A percentile compares a stretch with the other conserved stretches of the same genome.
Conservation (phyloP, 2,113 vertebrate species). For the Eonycteris spelaea region DNA sequence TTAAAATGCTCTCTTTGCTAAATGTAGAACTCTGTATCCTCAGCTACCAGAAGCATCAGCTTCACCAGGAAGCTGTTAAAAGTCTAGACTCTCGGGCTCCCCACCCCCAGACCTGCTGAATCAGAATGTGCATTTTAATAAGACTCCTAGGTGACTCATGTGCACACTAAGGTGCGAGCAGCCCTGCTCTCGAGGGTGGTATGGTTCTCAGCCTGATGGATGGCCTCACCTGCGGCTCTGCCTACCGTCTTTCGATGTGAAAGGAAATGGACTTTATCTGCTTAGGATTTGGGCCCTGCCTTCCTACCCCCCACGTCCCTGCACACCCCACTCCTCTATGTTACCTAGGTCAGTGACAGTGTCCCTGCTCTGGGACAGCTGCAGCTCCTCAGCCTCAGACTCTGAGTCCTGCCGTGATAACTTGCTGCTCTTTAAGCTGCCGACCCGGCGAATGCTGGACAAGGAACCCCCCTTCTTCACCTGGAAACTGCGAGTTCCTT, state of each 20-base stretch:
- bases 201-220: not conserved
- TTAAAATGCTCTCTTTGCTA: not conserved
- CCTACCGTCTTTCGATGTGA: not conserved
- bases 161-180: not conserved
- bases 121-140: not conserved
- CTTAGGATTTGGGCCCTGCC: constrained; percentile 71
- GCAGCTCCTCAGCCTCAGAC: constrained; percentile 97
- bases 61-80: not conserved
- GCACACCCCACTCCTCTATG: constrained; percentile 82
- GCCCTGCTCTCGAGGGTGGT: not conserved
- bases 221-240: not conserved
- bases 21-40: not conserved
- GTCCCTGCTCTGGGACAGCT: constrained; percentile 98
- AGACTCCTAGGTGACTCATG: not conserved
- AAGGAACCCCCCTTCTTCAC: constrained; percentile 98
- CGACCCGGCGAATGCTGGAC: constrained; percentile 96
- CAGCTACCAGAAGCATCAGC: not conserved
- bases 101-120: not conserved
- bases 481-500: constrained; percentile 98
- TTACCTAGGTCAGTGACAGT: constrained; percentile 99
- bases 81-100: not conserved
- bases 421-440: constrained; percentile 99
- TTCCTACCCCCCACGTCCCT: constrained; percentile 82
- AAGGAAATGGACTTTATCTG: constrained; percentile 64
- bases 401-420: constrained; percentile 98